phyloP scores from a whole-genome alignment of 2,797 vertebrate genomes.

The Etheostoma nigrum region DNA sequence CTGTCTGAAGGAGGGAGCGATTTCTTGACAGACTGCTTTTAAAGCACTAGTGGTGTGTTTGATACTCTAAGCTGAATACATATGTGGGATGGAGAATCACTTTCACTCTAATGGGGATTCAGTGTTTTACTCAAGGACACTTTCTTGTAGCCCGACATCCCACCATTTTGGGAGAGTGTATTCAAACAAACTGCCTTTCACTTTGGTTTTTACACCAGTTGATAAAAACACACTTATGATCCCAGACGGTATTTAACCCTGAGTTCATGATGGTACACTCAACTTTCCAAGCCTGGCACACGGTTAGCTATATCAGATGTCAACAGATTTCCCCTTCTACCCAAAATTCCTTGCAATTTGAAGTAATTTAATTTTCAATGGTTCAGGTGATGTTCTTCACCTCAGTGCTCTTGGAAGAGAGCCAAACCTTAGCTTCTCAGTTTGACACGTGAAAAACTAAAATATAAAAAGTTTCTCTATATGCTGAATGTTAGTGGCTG shows the following conservation, averaged over 20 bases:
- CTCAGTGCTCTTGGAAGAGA: background rate
- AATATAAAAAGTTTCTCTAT: background rate
- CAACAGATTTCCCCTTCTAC: background rate
- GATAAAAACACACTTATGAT: background rate
- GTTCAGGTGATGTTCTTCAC: background rate
- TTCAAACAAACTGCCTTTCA: too few relatives aligned
- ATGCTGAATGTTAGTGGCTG: too few relatives aligned
- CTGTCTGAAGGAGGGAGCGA: too few relatives aligned
- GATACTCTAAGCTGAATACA: background rate
- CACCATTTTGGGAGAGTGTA: too few relatives aligned
- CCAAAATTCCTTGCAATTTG: constrained; percentile 27
- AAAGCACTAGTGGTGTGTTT: background rate
- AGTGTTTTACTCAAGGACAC: background rate
- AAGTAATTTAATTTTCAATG: background rate
- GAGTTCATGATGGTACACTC: background rate
- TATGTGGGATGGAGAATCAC: background rate
- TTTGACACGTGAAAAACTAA: background rate
- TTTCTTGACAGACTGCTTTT: too few relatives aligned
- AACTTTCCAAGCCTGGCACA: background rate
- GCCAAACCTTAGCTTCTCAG: background rate
- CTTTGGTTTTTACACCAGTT: background rate
- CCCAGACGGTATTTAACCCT: background rate
- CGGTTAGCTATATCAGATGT: constrained; percentile 2
- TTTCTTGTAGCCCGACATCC: too few relatives aligned
- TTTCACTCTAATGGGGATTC: background rate